Conservation (phyloP, 2,888 invertebrate species). For the Metopia argyrocephala region DNA sequence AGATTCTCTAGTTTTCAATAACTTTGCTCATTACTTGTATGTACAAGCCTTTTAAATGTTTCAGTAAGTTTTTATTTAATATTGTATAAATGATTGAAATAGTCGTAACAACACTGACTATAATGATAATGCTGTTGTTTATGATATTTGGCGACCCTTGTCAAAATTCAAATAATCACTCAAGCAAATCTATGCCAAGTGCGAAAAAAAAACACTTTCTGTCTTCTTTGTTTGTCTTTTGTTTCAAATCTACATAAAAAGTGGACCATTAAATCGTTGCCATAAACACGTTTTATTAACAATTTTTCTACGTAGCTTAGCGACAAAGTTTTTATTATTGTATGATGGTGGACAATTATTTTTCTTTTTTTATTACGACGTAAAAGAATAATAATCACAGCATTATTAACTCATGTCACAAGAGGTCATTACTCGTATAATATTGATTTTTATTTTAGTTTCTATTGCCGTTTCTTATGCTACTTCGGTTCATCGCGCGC, state of each 20-base stretch:
- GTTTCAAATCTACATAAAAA: conserved; percentile 20
- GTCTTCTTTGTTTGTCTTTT: conserved; percentile 10
- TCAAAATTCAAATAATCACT: conserved; percentile 51
- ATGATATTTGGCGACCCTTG: conserved; percentile 30
- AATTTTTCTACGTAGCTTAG: neutral
- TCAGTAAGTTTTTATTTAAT: neutral
- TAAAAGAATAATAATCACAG: conserved; percentile 25
- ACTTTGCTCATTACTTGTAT: neutral
- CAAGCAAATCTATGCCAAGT: conserved; percentile 57
- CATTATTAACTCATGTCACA: conserved; percentile 24
- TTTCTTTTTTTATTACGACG: neutral
- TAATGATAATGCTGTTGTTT: conserved; percentile 28
- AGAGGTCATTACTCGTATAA: conserved; percentile 28
- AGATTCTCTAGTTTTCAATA: too few species aligned
- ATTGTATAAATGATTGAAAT: neutral
- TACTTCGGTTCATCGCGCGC: neutral
- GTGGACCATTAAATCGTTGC: conserved; percentile 45
- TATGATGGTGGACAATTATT: neutral
- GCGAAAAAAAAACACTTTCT: conserved; percentile 34
- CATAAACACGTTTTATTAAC: neutral
- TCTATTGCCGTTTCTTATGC: neutral
- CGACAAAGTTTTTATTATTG: neutral
- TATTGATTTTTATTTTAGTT: conserved; percentile 27
- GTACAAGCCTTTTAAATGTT: neutral
- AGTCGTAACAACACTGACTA: neutral